Base-by-base conservation (phyloP, 2,888 invertebrate species). In the Folsomia manolachei region DNA sequence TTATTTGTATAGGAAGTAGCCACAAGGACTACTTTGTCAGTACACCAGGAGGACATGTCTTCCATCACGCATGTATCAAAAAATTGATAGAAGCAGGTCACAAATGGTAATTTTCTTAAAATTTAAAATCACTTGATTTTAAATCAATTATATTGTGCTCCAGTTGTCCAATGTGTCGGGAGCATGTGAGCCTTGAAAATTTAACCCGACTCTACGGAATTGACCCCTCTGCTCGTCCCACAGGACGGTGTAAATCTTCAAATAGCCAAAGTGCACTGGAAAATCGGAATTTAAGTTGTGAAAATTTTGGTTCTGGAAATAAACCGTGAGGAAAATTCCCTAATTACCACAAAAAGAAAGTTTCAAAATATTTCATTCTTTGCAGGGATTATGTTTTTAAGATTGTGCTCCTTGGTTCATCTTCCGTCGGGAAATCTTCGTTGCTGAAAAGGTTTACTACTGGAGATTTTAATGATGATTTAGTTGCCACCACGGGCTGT, bases 401-500 rank as follows among this genome's bases (percentile, higher is more conserved):
- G 62, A 60, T 75, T 14, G 75, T 75, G 0, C 68, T 75, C 14
- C 21, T 75, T n/a, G 75, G 75, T 18, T 71, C 61, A 56, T 75
- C 75, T 9, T 73, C 69, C 18, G 73, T 73, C n/a, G 75, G 75
- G 21, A 75, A 75, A 51, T 75, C 75, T 1, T 73, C 71, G 18
- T 52, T 75, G 1, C 64, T 75, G 0, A 69, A 75, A 63, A 52
- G 75, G 69, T 75, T 75, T 67, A 68, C 75, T 2, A 71, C 72
- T 27, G 75, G 75, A 53, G 69, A 71, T 18, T 75, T 73, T 69
- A 72, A 71, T 18, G 71, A 67, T 51, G 71, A 75, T 66, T 62
- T 71, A 66, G 64, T 69, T 1, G 75, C 75, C 52, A 75, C 75
- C 18, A 75, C 75, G 23, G 79, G 78, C n/a, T 80, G 79, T 74